Evolutionary conservation across 2,797 vertebrate genomes (phyloP).

Genomic region (Protosalanx chinensis): DNA sequence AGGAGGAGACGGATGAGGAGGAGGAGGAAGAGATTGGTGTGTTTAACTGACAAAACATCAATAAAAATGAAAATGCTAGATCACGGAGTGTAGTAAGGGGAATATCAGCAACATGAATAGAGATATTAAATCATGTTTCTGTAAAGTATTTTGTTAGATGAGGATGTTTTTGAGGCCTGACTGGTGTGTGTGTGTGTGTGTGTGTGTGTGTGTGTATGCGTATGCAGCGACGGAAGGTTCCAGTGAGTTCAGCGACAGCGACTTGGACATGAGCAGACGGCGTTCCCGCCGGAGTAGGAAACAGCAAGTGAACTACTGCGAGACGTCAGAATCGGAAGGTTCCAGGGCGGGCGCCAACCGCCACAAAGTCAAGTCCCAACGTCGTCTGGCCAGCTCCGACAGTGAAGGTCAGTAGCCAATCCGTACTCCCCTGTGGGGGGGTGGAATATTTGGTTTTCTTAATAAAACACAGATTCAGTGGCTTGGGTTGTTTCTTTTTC

Average conservation of each 20-base stretch:
- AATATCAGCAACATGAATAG: too few relatives aligned
- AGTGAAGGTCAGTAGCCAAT: constrained; percentile 82
- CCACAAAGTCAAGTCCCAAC: constrained; percentile 76
- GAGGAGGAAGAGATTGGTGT: constrained; percentile 75
- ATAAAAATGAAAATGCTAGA: neutral
- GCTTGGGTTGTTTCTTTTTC: neutral
- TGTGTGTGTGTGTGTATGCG: too few relatives aligned
- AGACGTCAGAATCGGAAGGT: constrained; percentile 90
- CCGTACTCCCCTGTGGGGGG: neutral
- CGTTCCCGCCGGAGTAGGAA: constrained; percentile 91
- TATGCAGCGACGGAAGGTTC: constrained; percentile 87
- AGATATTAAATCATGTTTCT: neutral
- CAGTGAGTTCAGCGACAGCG: constrained; percentile 90
- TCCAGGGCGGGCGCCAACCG: constrained; percentile 79
- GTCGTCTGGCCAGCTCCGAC: constrained; percentile 79
- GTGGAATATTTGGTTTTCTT: neutral
- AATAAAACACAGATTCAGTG: neutral
- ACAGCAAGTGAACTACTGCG: constrained; percentile 91
- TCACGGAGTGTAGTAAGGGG: too few relatives aligned
- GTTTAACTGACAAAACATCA: too few relatives aligned
- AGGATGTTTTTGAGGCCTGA: neutral
- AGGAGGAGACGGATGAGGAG: constrained; percentile 84
- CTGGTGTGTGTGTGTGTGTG: neutral
- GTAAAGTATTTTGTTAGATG: neutral
- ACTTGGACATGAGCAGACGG: constrained; percentile 88